Percentiles rank a stretch among this genome's conserved stretches.
Conservation (phyloP, 2,797 vertebrate genomes). For the Atherinosoma microstoma region DNA sequence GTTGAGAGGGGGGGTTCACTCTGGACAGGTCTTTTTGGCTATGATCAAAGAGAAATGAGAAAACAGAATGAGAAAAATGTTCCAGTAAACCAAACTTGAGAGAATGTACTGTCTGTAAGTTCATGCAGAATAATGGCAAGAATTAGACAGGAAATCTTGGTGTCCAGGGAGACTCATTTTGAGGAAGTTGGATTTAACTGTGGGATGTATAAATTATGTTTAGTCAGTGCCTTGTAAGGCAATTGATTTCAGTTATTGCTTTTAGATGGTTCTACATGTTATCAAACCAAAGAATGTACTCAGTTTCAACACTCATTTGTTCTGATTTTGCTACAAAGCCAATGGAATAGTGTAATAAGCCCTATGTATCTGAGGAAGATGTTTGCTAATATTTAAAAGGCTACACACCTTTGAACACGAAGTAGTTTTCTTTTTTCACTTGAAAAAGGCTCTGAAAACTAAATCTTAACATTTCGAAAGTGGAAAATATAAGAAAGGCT, state of each 20-base stretch:
- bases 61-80: neutral
- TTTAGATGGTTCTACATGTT: neutral
- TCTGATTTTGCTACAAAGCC: too few species aligned
- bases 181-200: neutral
- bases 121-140: neutral
- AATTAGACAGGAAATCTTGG: neutral
- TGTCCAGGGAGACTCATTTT: neutral
- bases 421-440: too few species aligned
- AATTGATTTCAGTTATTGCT: neutral
- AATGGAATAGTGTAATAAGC: too few species aligned
- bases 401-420: too few species aligned
- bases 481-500: too few species aligned
- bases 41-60: too few species aligned
- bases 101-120: neutral
- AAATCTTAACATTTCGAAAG: neutral
- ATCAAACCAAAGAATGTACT: neutral
- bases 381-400: neutral
- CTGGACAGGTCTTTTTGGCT: neutral
- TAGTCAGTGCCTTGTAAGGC: too few species aligned
- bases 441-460: too few species aligned
- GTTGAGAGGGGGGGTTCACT: neutral
- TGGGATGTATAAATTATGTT: too few species aligned
- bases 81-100: neutral
- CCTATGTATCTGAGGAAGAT: too few species aligned
- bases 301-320: neutral